phyloP scores from a whole-genome alignment of 2,113 vertebrate genomes.

The Malurus melanocephalus region DNA sequence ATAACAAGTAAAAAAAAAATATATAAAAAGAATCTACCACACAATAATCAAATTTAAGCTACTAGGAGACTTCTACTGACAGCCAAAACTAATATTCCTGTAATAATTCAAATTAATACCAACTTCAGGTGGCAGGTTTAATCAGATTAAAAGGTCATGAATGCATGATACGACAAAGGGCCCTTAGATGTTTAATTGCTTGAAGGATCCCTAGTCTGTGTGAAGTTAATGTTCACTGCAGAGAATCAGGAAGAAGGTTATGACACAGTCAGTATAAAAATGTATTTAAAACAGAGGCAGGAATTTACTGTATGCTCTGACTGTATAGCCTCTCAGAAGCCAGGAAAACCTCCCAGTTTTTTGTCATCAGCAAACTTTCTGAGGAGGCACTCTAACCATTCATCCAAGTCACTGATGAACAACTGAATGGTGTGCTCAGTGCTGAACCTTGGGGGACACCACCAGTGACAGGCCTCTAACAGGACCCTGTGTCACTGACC shows the following conservation, averaged over 20 bases:
- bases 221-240: background rate
- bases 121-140: background rate
- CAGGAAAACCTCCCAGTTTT: background rate
- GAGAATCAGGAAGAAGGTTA: background rate
- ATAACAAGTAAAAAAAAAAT: background rate
- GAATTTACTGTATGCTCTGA: background rate
- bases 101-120: background rate
- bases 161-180: background rate
- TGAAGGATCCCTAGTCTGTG: background rate
- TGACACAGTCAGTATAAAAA: background rate
- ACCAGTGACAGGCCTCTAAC: background rate
- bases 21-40: background rate
- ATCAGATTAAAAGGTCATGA: background rate
- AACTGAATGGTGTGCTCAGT: too few species aligned
- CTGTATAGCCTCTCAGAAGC: background rate
- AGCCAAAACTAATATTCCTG: background rate
- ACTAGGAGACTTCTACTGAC: background rate
- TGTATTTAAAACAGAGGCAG: background rate
- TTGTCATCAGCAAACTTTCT: background rate
- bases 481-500: background rate
- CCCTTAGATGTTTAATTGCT: background rate
- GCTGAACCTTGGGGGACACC: background rate
- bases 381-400: background rate
- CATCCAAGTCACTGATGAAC: background rate
- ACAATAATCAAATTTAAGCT: background rate